A percentile compares a stretch with the other conserved stretches of the same genome.
phyloP scores from a whole-genome alignment of 2,113 vertebrate species.

The Petromus typicus region DNA sequence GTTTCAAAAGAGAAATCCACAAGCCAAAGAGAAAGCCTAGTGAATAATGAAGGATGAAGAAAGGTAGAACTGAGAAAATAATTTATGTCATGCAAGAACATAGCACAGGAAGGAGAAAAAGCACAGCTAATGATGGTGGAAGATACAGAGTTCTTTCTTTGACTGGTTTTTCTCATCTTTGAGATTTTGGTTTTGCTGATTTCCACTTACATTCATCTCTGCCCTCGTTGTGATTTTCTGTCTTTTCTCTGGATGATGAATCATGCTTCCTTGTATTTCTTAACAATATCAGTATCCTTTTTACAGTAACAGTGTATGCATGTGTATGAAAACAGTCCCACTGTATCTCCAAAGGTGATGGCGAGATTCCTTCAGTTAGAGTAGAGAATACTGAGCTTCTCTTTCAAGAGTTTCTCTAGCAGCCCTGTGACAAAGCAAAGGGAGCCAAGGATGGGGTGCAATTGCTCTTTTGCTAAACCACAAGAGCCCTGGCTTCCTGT shows the following conservation, averaged over 20 bases:
- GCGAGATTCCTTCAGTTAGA: constrained; percentile 53
- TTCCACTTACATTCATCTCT: not conserved
- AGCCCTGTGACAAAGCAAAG: not conserved
- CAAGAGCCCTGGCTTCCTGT: not conserved
- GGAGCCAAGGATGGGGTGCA: not conserved
- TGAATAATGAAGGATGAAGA: not conserved
- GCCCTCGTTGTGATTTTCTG: constrained; percentile 36
- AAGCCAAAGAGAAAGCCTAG: not conserved
- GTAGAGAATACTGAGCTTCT: constrained; percentile 8
- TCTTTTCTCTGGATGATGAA: constrained; percentile 56
- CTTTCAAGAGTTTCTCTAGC: constrained; percentile 35
- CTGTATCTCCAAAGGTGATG: constrained; percentile 51
- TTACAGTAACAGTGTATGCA: constrained; percentile 23
- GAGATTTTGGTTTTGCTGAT: constrained; percentile 49
- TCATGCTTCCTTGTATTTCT: constrained; percentile 65
- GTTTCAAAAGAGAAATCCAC: constrained; percentile 40
- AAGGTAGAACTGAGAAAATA: not conserved
- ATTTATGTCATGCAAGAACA: not conserved
- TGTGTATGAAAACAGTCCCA: not conserved
- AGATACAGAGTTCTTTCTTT: constrained; percentile 56
- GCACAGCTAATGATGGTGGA: constrained; percentile 22
- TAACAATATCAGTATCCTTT: constrained; percentile 57
- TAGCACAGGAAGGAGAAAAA: not conserved
- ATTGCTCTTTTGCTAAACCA: not conserved
- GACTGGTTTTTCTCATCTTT: constrained; percentile 60